A percentile compares a stretch with the other conserved stretches of the same genome.
Evolutionary conservation across 2,888 invertebrate genomes (phyloP).

Genomic region (Cheilosia pagana): DNA sequence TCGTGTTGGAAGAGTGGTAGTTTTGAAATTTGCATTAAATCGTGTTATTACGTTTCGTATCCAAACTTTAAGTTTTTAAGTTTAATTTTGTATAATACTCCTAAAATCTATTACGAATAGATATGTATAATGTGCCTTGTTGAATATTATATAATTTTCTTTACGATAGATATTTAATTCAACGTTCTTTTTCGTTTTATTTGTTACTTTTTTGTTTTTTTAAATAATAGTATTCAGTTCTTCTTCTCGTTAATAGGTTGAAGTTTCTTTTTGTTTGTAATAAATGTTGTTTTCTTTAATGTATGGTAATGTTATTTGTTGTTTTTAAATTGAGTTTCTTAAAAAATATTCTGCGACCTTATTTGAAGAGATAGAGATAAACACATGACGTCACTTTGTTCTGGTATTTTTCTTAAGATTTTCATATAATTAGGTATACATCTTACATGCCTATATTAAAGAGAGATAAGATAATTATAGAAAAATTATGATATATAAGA

Average conservation of each 20-base stretch:
- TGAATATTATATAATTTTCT: conserved; percentile 28
- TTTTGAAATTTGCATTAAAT: conserved; percentile 8
- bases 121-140: conserved; percentile 69
- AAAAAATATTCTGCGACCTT: conserved; percentile 68
- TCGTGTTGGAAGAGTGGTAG: neutral
- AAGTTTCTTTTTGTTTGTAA: conserved; percentile 29
- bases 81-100: conserved; percentile 33
- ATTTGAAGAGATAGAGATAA: conserved; percentile 72
- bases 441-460: conserved; percentile 74
- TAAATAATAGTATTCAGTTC: conserved; percentile 48
- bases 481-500: conserved; percentile 62
- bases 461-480: conserved; percentile 72
- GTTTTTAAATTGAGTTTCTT: conserved; percentile 51
- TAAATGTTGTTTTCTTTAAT: conserved; percentile 25
- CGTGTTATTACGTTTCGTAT: conserved; percentile 15
- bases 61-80: conserved; percentile 9
- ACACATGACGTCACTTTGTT: conserved; percentile 73
- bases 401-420: conserved; percentile 56
- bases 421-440: conserved; percentile 74
- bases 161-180: conserved; percentile 9
- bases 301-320: conserved; percentile 10
- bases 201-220: conserved; percentile 32
- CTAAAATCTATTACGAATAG: conserved; percentile 56
- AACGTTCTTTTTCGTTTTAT: conserved; percentile 24
- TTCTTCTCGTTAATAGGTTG: conserved; percentile 31